Base-by-base conservation (phyloP, 2,888 invertebrate genomes). In the Leucania comma region DNA sequence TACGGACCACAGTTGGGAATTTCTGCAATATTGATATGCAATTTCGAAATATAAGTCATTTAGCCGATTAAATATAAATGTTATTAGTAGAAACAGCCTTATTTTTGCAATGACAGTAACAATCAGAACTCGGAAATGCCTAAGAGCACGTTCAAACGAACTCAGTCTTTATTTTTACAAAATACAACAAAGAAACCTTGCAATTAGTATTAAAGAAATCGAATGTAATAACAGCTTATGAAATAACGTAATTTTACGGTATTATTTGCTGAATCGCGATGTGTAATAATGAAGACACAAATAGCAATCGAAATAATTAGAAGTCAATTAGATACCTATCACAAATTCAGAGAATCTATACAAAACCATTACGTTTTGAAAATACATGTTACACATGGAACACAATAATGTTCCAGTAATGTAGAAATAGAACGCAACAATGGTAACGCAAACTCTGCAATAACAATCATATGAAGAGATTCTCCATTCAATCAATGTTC, bases 151-250 rank as follows among this genome's bases (percentile, higher is more conserved):
- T 68, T 50, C 29, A 8, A 32, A 32, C 3, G 5, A 64, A 35
- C n/a, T 76, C 46, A 10, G n/a, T 32, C 17, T 2, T 61, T 42
- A 64, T 61, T 58, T 56, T n/a, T 42, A 46, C 20, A 60, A 66
- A 58, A 35, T 60, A 14, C 8, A 12, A 48, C n/a, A 42, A 53
- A 53, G 22, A 8, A 46, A 46, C 65, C 58, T 57, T 35, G 66
- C 63, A 71, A 72, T 81, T 26, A 72, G 76, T 22, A 50, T 48
- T 20, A 22, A 17, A 54, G 22, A 80, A 70, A 59, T 58, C 20
- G 2, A 35, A 48, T 66, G 46, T 42, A 57, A 58, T 74, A 53
- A 80, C 14, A 57, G 42, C 42, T 64, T 66, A 61, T 53, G n/a
- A 62, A 77, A 80, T 63, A 63, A 12, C 61, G 26, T 62, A 51